phyloP scores from a whole-genome alignment of 2,797 vertebrate genomes.

The Botia kubotai region DNA sequence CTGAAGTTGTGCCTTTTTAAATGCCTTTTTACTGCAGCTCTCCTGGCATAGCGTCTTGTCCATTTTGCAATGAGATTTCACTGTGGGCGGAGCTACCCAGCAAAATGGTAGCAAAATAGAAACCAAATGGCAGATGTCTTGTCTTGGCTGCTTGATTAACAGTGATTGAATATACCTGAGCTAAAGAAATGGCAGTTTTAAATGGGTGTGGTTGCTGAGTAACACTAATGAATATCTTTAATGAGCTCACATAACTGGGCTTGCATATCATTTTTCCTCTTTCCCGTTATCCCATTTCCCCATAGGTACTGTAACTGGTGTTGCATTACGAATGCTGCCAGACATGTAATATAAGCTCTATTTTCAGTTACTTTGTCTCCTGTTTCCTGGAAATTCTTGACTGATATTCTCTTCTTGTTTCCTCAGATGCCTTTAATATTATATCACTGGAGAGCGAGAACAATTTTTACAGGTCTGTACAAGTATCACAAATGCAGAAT shows the following conservation, averaged over 20 bases:
- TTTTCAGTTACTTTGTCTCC: slow-evolving; percentile 21
- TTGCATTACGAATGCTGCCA: slow-evolving; percentile 59
- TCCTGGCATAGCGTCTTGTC: too few relatives aligned
- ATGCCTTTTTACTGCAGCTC: too few relatives aligned
- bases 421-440: slow-evolving; percentile 93
- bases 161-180: neutral
- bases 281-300: slow-evolving; percentile 27
- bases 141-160: too few relatives aligned
- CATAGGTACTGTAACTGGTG: slow-evolving; percentile 41
- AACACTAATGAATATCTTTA: neutral
- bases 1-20: too few relatives aligned
- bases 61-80: too few relatives aligned
- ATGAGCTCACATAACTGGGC: slow-evolving; percentile 1
- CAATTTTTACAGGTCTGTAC: slow-evolving; percentile 95
- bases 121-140: too few relatives aligned
- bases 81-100: too few relatives aligned
- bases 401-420: slow-evolving; percentile 50
- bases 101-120: too few relatives aligned
- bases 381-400: slow-evolving; percentile 39
- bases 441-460: slow-evolving; percentile 85
- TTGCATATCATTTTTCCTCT: slow-evolving; percentile 20
- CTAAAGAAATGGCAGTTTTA: too few relatives aligned
- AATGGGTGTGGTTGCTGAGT: neutral
- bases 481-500: slow-evolving; percentile 5
- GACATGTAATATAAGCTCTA: slow-evolving; percentile 67